These are phyloP conservation scores for Colaptes auratus DNA, from an alignment of 2,113 vertebrate species.

Conservation along the genomic window DNA sequence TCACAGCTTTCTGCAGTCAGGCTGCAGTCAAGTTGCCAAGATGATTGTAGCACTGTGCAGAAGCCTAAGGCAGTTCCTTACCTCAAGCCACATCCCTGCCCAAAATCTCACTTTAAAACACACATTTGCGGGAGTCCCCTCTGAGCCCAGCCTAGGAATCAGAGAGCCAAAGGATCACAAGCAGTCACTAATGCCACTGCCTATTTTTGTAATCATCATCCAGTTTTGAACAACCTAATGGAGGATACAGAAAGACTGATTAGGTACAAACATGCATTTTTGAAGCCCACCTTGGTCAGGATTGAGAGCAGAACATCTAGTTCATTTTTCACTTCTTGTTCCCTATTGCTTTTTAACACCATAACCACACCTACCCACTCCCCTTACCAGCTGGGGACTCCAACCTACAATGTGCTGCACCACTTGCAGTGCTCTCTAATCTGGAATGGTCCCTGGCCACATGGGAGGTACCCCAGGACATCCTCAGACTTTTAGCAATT, in stretches of 20 bases:
- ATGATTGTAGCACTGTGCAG: accelerated
- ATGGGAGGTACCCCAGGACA: background rate
- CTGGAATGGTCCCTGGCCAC: background rate
- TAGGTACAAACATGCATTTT: background rate
- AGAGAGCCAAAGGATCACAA: background rate
- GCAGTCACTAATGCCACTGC: background rate
- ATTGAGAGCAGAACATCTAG: background rate
- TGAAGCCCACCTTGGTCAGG: background rate
- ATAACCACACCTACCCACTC: accelerated
- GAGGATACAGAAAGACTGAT: background rate
- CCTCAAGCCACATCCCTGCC: background rate
- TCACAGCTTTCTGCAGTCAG: background rate
- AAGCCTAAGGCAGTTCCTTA: background rate
- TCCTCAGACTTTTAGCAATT: background rate
- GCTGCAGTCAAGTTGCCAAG: background rate
- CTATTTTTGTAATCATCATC: background rate
- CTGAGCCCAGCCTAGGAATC: background rate
- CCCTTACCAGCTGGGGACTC: background rate
- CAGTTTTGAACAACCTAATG: background rate
- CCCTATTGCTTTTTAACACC: background rate
- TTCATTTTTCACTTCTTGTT: background rate
- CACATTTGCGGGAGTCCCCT: background rate
- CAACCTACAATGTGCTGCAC: background rate
- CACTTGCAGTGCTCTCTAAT: accelerated
- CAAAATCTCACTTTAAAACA: background rate